Evolutionary conservation across 2,888 invertebrate species (phyloP).

Genomic region (Agapetus fuscipes): DNA sequence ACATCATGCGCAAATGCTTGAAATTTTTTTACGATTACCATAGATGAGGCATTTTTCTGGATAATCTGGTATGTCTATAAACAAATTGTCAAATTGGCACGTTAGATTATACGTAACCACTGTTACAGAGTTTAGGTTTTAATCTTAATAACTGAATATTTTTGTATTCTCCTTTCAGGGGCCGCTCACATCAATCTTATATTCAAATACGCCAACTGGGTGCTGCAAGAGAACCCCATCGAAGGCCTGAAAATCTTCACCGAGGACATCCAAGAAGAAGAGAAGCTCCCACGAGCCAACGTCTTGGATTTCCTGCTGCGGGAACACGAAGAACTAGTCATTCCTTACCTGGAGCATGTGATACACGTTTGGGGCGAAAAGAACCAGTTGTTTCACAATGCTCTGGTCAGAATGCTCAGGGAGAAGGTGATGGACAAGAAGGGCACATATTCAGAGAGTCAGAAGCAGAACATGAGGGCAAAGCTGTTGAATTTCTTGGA

Average conservation of each 20-base stretch:
- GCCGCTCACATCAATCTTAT: conserved; percentile 76
- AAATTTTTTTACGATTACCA: too few species aligned
- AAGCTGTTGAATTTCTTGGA: conserved; percentile 71
- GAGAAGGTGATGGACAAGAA: conserved; percentile 50
- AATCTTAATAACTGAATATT: too few species aligned
- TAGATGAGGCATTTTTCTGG: too few species aligned
- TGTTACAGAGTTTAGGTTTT: too few species aligned
- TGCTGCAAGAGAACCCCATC: conserved; percentile 74
- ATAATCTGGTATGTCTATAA: too few species aligned
- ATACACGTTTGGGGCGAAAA: conserved; percentile 83
- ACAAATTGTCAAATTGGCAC: too few species aligned
- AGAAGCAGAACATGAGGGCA: conserved; percentile 33
- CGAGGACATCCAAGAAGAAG: conserved; percentile 79
- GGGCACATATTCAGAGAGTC: conserved; percentile 14
- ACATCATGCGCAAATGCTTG: too few species aligned
- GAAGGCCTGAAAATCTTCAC: conserved; percentile 87
- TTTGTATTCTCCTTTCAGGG: conserved; percentile 38
- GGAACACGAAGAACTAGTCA: conserved; percentile 69
- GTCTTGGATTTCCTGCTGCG: conserved; percentile 83
- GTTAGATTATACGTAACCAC: too few species aligned
- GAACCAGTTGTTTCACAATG: conserved; percentile 81
- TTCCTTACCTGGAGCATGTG: conserved; percentile 91
- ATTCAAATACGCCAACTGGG: conserved; percentile 91
- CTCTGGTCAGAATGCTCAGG: conserved; percentile 79
- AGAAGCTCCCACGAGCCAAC: conserved; percentile 77